A percentile compares a stretch with the other conserved stretches of the same genome.
Conservation (phyloP, 2,888 invertebrate species). For the Phymatocera aterrima region DNA sequence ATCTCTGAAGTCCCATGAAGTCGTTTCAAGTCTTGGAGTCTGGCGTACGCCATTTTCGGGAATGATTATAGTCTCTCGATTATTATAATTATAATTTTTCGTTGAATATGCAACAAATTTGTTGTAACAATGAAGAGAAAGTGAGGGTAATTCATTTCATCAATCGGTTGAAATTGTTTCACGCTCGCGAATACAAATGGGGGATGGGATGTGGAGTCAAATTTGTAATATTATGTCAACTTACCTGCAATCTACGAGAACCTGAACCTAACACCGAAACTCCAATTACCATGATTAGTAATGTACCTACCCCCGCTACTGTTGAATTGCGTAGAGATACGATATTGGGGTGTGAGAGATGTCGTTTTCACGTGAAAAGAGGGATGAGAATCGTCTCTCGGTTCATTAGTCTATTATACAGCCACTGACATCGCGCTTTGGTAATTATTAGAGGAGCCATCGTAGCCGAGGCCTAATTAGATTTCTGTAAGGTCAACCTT, state of each 20-base stretch:
- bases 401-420: conserved; percentile 7
- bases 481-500: neutral
- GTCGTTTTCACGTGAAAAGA: neutral
- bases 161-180: too few relatives aligned
- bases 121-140: too few relatives aligned
- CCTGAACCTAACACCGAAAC: too few relatives aligned
- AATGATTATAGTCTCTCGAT: too few relatives aligned
- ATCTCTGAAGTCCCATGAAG: too few relatives aligned
- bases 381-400: neutral
- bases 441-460: neutral
- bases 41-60: too few relatives aligned
- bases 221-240: neutral
- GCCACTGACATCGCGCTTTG: neutral
- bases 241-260: neutral
- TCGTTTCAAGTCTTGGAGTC: too few relatives aligned
- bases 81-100: too few relatives aligned
- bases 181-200: neutral
- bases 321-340: neutral
- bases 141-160: too few relatives aligned
- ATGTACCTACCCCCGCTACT: too few relatives aligned
- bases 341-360: neutral
- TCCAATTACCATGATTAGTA: conserved; percentile 8
- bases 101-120: too few relatives aligned
- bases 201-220: neutral
- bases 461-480: neutral